Evolutionary conservation across 2,797 vertebrate genomes (phyloP).

Genomic region (Ptychobarbus kaznakovi): DNA sequence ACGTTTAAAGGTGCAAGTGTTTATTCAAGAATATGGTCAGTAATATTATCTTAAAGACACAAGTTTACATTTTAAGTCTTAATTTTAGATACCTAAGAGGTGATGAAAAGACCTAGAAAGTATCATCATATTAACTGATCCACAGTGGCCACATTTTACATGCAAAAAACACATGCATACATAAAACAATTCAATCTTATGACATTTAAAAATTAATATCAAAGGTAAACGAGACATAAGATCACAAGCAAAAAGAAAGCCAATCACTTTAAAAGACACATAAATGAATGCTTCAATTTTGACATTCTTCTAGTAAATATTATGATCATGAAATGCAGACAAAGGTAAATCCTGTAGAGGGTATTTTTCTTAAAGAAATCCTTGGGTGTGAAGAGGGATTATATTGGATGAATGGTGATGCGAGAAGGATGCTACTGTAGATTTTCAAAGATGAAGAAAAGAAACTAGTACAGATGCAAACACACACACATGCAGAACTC

Average conservation of each 20-base stretch:
- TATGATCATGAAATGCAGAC: conserved; percentile 3
- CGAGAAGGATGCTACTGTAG: not conserved
- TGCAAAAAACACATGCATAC: conserved; percentile 52
- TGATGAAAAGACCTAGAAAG: conserved; percentile 3
- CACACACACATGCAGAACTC: conserved; percentile 24
- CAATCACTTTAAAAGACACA: not conserved
- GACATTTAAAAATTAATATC: not conserved
- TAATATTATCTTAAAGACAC: not conserved
- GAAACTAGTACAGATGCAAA: not conserved
- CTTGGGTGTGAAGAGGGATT: conserved; percentile 4
- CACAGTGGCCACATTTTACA: conserved; percentile 29
- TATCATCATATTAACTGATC: not conserved
- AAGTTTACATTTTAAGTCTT: not conserved
- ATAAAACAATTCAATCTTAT: conserved; percentile 1
- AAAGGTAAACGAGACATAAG: not conserved
- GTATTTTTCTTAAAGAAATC: conserved; percentile 22
- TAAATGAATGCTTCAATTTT: not conserved
- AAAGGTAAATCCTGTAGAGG: not conserved
- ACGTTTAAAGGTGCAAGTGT: not conserved
- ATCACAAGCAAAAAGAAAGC: conserved; percentile 24
- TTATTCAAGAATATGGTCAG: not conserved
- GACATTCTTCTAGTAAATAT: not conserved
- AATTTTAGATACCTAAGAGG: not conserved
- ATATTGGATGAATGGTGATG: not conserved
- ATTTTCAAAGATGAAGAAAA: not conserved